Percentiles rank a stretch among this genome's conserved stretches.
Conservation (phyloP, 2,888 invertebrate species). For the Cryptus viduatorius region DNA sequence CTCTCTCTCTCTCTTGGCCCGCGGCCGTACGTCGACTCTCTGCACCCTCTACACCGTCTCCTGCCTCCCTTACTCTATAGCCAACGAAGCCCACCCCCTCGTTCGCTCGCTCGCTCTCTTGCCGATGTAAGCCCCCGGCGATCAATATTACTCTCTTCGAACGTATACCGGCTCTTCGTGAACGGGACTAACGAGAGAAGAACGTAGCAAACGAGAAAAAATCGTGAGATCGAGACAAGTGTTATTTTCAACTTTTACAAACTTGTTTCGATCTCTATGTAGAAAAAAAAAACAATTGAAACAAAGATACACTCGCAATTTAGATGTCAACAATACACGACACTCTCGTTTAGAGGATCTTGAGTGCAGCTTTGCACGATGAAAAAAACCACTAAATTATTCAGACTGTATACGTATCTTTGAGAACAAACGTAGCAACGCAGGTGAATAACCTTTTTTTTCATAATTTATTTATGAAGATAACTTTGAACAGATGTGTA, state of each 20-base stretch:
- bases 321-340: too few relatives aligned
- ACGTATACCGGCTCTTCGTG: conserved; percentile 75
- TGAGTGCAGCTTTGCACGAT: too few relatives aligned
- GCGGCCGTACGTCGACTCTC: conserved; percentile 60
- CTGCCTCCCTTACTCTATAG: conserved; percentile 43
- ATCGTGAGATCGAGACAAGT: conserved; percentile 25
- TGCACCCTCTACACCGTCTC: conserved; percentile 58
- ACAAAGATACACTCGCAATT: neutral
- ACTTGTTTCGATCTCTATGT: neutral
- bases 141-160: conserved; percentile 84
- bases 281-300: neutral
- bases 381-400: too few relatives aligned
- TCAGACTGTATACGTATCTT: neutral
- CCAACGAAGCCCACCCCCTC: conserved; percentile 45
- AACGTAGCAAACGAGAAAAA: conserved; percentile 30
- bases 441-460: neutral
- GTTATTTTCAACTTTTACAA: conserved; percentile 36
- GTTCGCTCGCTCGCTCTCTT: conserved; percentile 65
- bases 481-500: neutral
- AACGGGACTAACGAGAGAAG: conserved; percentile 73
- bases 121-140: conserved; percentile 83
- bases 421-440: neutral
- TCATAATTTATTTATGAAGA: neutral
- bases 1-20: conserved; percentile 39
- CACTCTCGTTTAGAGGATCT: too few relatives aligned